A percentile compares a stretch with the other conserved stretches of the same genome.
Evolutionary conservation across 2,113 vertebrate species (phyloP).

Genomic region (Scolopax mira): DNA sequence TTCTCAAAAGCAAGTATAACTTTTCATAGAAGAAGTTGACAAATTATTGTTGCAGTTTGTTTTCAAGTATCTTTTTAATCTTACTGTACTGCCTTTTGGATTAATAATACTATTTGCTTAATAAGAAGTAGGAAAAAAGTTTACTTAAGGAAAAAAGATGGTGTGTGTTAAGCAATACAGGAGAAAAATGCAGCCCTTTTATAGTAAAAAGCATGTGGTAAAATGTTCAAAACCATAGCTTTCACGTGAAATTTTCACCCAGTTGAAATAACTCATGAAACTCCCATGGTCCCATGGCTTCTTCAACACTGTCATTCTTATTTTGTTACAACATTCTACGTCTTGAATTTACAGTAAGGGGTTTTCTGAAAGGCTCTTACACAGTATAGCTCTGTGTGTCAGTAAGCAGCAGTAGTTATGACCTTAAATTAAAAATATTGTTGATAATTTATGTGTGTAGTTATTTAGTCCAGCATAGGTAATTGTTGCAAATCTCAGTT

Average conservation of each 20-base stretch:
- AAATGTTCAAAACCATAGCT: background rate
- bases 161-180: background rate
- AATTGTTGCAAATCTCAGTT: background rate
- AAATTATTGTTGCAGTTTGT: background rate
- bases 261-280: background rate
- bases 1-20: background rate
- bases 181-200: background rate
- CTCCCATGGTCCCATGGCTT: background rate
- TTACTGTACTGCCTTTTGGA: background rate
- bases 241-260: background rate
- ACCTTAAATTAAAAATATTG: background rate
- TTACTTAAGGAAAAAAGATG: background rate
- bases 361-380: background rate
- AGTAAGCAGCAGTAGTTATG: background rate
- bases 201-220: background rate
- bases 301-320: background rate
- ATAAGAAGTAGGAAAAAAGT: background rate
- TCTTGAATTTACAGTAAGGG: background rate
- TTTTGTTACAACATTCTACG: background rate
- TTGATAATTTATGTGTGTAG: background rate
- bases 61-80: background rate
- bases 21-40: background rate
- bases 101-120: background rate
- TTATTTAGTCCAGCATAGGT: background rate
- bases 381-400: fast-evolving